Evolutionary conservation across 1,140 invertebrate species (phyloP).

Genomic region (Octopus bimaculoides): DNA sequence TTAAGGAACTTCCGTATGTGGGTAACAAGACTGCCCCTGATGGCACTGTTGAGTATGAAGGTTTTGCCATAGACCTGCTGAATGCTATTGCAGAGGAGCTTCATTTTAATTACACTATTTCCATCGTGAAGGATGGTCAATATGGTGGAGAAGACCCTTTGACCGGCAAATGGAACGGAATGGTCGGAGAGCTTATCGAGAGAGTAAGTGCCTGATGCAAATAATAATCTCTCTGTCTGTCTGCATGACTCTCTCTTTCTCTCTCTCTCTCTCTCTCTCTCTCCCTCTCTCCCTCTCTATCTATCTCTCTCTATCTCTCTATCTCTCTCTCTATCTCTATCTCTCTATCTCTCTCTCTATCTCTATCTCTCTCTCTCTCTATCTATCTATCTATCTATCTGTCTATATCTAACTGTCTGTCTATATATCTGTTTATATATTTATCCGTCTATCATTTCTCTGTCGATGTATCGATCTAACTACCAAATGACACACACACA

Average conservation of each 20-base stretch:
- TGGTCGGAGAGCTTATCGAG: conserved; percentile 91
- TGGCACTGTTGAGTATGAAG: conserved; percentile 58
- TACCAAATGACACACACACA: too few relatives aligned
- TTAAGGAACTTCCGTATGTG: conserved; percentile 49
- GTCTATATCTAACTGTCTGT: too few relatives aligned
- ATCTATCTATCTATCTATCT: conserved; percentile 8
- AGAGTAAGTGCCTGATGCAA: conserved; percentile 66
- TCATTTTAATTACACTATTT: conserved; percentile 86
- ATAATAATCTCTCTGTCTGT: background rate
- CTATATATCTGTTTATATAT: too few relatives aligned
- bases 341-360: conserved; percentile 20
- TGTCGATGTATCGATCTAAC: too few relatives aligned
- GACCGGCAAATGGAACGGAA: conserved; percentile 81
- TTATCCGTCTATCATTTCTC: too few relatives aligned
- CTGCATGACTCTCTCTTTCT: conserved; percentile 18
- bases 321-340: conserved; percentile 19
- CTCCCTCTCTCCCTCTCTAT: conserved; percentile 15
- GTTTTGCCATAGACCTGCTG: conserved; percentile 92
- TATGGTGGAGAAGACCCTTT: conserved; percentile 74
- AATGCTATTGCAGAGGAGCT: conserved; percentile 78
- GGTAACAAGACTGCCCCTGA: conserved; percentile 14
- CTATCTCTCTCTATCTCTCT: conserved; percentile 17
- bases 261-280: conserved; percentile 19
- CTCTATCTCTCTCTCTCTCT: conserved; percentile 16
- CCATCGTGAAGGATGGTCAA: conserved; percentile 69